Evolutionary conservation across 2,113 vertebrate genomes (phyloP).

Genomic region (Athene noctua): DNA sequence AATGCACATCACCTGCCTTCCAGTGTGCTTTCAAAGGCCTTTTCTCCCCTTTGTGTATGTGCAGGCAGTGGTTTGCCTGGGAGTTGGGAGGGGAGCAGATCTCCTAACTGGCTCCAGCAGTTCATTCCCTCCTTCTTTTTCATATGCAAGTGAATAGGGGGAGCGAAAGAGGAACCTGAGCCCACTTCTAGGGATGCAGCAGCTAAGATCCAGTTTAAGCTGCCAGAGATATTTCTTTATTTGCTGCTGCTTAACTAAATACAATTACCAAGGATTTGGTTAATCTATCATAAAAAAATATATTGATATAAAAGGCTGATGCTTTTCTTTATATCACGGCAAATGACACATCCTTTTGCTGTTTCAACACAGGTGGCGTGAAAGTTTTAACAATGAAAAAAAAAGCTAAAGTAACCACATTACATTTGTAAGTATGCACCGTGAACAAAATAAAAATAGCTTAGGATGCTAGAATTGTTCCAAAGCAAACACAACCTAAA

Average conservation of each 20-base stretch:
- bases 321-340: not conserved
- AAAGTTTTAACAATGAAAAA: not conserved
- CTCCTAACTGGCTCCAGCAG: not conserved
- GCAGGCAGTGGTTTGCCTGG: not conserved
- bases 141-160: not conserved
- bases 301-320: not conserved
- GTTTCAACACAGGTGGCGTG: not conserved
- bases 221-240: not conserved
- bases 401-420: not conserved
- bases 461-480: not conserved
- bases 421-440: not conserved
- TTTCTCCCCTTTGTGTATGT: not conserved
- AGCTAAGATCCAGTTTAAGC: not conserved
- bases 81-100: not conserved
- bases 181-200: not conserved
- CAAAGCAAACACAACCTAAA: slow-evolving; percentile 47
- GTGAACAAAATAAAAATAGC: slow-evolving; percentile 8
- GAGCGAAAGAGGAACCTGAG: not conserved
- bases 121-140: not conserved
- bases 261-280: not conserved
- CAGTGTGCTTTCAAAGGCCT: not conserved
- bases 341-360: not conserved
- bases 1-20: accelerated
- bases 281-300: not conserved
- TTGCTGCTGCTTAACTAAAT: not conserved